Conservation (phyloP, 2,113 vertebrate species). For the Loxodonta africana region DNA sequence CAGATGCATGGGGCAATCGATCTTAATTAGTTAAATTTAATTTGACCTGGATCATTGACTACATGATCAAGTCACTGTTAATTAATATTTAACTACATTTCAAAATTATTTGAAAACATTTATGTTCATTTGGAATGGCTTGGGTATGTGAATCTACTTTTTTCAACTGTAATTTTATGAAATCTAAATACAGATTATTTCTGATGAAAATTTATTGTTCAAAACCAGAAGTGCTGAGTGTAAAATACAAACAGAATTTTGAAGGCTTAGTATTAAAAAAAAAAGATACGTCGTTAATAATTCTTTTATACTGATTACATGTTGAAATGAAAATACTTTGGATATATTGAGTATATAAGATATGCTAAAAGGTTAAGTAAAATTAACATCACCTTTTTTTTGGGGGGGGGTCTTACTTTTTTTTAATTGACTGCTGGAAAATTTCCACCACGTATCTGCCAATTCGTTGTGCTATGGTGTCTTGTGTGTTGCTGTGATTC, state of each 20-base stretch:
- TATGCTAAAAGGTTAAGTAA: background rate
- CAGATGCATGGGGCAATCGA: background rate
- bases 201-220: background rate
- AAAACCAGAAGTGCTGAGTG: background rate
- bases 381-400: background rate
- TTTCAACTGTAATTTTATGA: background rate
- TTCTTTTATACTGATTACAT: background rate
- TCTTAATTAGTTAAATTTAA: background rate
- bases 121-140: background rate
- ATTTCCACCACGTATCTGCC: background rate
- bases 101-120: background rate
- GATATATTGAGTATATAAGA: background rate
- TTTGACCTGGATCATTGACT: background rate
- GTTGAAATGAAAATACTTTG: background rate
- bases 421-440: background rate
- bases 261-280: background rate
- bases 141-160: background rate
- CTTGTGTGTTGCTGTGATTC: background rate
- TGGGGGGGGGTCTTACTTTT: background rate
- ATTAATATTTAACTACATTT: slow-evolving; percentile 8
- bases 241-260: background rate
- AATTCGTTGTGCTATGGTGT: background rate
- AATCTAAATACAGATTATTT: background rate
- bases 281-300: background rate
- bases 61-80: background rate